Percentiles rank a stretch among this genome's conserved stretches.
Conservation (phyloP, 2,888 invertebrate genomes). For the Brachypalpus laphriformis region DNA sequence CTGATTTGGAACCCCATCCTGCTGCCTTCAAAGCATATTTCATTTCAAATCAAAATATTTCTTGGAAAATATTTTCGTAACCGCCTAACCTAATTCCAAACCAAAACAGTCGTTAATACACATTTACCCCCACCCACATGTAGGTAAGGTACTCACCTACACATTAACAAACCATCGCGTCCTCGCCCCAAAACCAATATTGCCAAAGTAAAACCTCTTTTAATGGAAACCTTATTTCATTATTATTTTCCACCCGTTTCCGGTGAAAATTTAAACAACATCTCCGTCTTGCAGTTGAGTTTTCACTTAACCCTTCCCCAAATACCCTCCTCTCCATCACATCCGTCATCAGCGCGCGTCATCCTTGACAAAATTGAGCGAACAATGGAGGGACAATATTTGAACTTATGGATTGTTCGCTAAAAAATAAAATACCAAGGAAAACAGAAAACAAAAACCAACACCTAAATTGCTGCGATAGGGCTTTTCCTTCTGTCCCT, state of each 20-base stretch:
- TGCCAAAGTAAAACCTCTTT: constrained; percentile 38
- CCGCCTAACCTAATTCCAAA: not conserved
- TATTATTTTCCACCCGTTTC: constrained; percentile 48
- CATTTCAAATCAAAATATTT: not conserved
- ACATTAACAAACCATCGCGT: not conserved
- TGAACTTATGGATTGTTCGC: constrained; percentile 59
- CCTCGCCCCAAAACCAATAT: constrained; percentile 45
- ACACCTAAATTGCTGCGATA: constrained; percentile 37
- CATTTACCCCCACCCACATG: not conserved
- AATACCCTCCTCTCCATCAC: not conserved
- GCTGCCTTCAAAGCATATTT: not conserved
- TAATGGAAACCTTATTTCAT: constrained; percentile 51
- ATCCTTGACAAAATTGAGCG: constrained; percentile 47
- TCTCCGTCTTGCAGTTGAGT: not conserved
- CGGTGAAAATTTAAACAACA: constrained; percentile 37
- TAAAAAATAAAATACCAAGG: constrained; percentile 37
- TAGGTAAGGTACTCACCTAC: too few relatives aligned
- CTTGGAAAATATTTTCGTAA: not conserved
- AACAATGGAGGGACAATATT: constrained; percentile 67
- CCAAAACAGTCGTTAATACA: not conserved
- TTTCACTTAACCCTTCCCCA: constrained; percentile 15
- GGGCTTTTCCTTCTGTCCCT: constrained; percentile 3
- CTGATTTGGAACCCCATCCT: not conserved
- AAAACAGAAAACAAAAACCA: constrained; percentile 27
- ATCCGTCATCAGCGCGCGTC: constrained; percentile 1